Evolutionary conservation across 2,888 invertebrate genomes (phyloP).

Genomic region (Lycophotia porphyrea): DNA sequence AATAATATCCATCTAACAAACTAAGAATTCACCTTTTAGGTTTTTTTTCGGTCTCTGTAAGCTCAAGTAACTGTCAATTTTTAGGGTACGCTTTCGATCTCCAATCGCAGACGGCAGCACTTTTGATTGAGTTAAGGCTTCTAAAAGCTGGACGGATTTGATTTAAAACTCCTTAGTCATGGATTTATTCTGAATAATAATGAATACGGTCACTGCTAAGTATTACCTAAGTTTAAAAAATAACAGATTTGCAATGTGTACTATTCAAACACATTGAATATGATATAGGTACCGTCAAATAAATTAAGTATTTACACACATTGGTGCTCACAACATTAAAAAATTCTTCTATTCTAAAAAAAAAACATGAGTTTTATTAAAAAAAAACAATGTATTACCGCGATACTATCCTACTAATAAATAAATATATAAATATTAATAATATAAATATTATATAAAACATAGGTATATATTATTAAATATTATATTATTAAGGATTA

Average conservation of each 20-base stretch:
- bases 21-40: not conserved
- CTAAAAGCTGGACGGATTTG: slow-evolving; percentile 6
- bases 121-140: slow-evolving; percentile 29
- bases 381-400: no score
- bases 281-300: no score
- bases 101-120: not conserved
- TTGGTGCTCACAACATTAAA: no score
- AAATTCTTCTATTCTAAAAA: no score
- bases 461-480: no score
- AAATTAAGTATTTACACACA: no score
- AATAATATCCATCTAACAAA: slow-evolving; percentile 1
- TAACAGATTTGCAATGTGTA: not conserved
- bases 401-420: no score
- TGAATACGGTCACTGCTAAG: not conserved
- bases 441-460: no score
- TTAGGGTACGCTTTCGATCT: not conserved
- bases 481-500: no score
- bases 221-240: not conserved
- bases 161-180: slow-evolving; percentile 21
- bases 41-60: not conserved
- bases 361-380: no score
- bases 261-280: no score
- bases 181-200: slow-evolving; percentile 26
- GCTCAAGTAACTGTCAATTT: slow-evolving; percentile 10
- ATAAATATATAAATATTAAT: no score